Base-by-base conservation (phyloP, 2,113 vertebrate genomes). In the Ranitomeya variabilis region DNA sequence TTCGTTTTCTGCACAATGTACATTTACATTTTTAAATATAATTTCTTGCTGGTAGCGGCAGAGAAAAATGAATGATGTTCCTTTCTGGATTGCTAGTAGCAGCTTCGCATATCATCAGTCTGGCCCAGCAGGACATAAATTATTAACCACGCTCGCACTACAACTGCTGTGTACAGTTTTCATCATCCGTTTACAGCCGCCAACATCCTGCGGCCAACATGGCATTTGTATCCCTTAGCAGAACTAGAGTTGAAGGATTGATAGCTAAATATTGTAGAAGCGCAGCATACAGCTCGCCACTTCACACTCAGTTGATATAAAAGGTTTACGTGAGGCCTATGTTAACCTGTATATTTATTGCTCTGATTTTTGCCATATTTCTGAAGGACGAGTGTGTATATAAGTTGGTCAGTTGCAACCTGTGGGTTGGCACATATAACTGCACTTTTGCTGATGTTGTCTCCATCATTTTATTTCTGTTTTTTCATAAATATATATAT, bases 81-180 rank as follows among this genome's bases (percentile, higher is more conserved):
- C 80, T 83, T 78, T 88, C 87, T 59, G 66, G 55, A 76, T 83
- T 88, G 80, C 80, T 69, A 78, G 81, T 77, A 83, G 69, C 80
- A 66, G 80, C 87, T 66, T 88, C 87, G 78, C 80, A 83, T 88
- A 82, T 80, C 87, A 88, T 83, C 80, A 66, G 87, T 76, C 81
- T 88, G 52, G 37, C 80, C 71, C 87, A 88, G 80, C 87, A 83
- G 80, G 87, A 73, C 82, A 83, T 88, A 88, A 88, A 88, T 84
- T 88, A 88, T 88, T 88, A 88, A 88, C 80, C 62, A 11, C 66
- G 54, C 81, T 83, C 71, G 19, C 73, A 55, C 57, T 84, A 83
- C 59, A 88, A 88, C 80, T 77, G 87, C 87, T 83, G 81, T 84
- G 80, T 88, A 84, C 45, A 87, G 86, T 81, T 82, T 81, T 73